phyloP scores from a whole-genome alignment of 2,888 invertebrate species.

The Cheilosia scutellata region DNA sequence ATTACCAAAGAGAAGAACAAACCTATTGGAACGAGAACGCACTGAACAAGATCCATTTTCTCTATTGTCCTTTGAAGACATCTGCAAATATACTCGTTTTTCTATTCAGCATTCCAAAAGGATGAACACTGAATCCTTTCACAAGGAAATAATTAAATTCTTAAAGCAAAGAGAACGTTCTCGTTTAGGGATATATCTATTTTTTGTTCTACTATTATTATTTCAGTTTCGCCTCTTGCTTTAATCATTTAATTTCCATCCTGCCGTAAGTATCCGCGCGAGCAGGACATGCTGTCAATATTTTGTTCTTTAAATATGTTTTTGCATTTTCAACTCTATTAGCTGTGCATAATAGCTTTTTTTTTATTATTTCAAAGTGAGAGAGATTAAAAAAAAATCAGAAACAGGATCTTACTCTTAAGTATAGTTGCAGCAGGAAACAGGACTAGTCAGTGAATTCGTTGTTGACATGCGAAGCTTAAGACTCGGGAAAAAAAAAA shows the following conservation, averaged over 20 bases:
- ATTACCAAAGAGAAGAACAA: conserved; percentile 32
- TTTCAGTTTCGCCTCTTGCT: conserved; percentile 35
- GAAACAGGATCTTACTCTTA: not conserved
- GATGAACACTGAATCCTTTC: conserved; percentile 67
- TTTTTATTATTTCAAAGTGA: conserved; percentile 27
- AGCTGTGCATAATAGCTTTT: conserved; percentile 58
- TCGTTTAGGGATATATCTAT: not conserved
- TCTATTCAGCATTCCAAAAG: conserved; percentile 51
- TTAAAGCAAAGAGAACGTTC: conserved; percentile 52
- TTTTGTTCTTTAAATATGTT: conserved; percentile 29
- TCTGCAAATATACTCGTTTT: conserved; percentile 68
- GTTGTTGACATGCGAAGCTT: conserved; percentile 57
- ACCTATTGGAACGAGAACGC: conserved; percentile 31
- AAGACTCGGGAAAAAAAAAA: conserved; percentile 14
- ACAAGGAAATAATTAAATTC: conserved; percentile 73
- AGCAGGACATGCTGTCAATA: conserved; percentile 70
- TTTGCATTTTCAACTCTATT: conserved; percentile 67
- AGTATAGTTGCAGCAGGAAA: conserved; percentile 49
- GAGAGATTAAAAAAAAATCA: not conserved
- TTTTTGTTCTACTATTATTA: conserved; percentile 19
- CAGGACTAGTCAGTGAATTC: conserved; percentile 46
- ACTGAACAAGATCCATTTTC: conserved; percentile 48
- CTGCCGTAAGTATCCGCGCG: conserved; percentile 35
- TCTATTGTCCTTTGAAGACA: conserved; percentile 68
- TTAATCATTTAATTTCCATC: conserved; percentile 65